phyloP scores from a whole-genome alignment of 1,140 invertebrate species.

The Portunus trituberculatus region DNA sequence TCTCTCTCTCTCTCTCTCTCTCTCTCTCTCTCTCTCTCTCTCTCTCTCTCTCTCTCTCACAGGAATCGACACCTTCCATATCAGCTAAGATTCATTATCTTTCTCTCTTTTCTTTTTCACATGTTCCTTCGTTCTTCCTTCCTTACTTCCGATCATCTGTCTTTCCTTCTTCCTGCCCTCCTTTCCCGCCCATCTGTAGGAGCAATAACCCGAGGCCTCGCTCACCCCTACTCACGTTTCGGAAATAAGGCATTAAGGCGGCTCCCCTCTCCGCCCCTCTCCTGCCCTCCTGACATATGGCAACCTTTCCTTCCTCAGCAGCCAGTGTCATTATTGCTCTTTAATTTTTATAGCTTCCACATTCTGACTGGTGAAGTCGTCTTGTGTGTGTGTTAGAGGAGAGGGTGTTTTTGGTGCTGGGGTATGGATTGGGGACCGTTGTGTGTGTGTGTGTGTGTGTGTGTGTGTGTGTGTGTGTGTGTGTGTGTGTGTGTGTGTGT shows the following conservation, averaged over 20 bases:
- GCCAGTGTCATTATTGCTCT: no score
- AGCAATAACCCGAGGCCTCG: constrained; percentile 37
- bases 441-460: constrained; percentile 30
- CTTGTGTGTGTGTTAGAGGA: no score
- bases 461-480: no score
- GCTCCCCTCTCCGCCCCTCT: background rate
- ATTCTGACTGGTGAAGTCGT: no score
- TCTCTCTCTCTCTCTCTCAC: no score
- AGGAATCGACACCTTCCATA: background rate
- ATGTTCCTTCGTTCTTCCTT: background rate
- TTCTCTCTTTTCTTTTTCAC: background rate
- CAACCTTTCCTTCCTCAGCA: background rate
- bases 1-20: background rate
- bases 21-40: background rate
- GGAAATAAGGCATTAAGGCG: constrained; percentile 60
- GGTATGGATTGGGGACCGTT: background rate
- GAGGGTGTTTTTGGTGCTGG: background rate
- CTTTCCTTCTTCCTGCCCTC: background rate
- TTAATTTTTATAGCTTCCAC: no score
- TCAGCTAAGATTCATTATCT: background rate
- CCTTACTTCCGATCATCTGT: background rate
- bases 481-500: constrained; percentile 14
- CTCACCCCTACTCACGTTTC: constrained; percentile 52
- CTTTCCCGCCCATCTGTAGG: constrained; percentile 35
- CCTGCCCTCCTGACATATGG: background rate